Evolutionary conservation across 2,797 vertebrate species (phyloP).

Genomic region (Clangula hyemalis): DNA sequence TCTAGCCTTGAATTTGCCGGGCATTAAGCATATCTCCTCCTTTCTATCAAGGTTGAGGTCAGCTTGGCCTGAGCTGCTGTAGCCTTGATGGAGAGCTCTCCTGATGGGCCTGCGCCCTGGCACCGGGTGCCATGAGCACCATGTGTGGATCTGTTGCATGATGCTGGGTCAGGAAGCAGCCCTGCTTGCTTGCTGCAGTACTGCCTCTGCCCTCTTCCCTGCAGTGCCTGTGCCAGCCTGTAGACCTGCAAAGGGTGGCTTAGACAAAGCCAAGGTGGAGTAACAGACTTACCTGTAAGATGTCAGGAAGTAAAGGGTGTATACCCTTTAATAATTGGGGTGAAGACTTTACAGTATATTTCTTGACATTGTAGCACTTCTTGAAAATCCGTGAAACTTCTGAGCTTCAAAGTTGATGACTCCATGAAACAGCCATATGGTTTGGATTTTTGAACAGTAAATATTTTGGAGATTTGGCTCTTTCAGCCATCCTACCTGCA

Average conservation of each 20-base stretch:
- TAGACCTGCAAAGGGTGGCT: background rate
- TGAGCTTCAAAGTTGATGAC: background rate
- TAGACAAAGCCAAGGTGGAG: background rate
- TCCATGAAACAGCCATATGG: background rate
- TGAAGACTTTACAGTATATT: background rate
- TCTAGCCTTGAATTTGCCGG: background rate
- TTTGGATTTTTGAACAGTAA: background rate
- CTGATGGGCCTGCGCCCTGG: background rate
- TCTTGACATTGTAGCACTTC: background rate
- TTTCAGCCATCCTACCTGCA: background rate
- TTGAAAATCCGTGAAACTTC: background rate
- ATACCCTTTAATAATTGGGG: background rate
- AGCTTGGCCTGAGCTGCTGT: background rate
- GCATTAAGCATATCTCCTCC: background rate
- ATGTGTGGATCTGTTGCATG: background rate
- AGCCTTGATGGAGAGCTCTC: too few relatives aligned
- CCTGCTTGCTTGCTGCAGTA: too few relatives aligned
- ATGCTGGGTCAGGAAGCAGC: background rate
- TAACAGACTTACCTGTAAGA: background rate
- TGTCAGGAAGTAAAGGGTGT: background rate
- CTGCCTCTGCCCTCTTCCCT: fast-evolving
- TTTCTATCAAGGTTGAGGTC: background rate
- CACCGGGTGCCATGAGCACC: too few relatives aligned
- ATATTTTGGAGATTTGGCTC: background rate
- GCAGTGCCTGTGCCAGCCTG: background rate